Base-by-base conservation (phyloP, 2,797 vertebrate genomes). In the Benthosema pterotum region DNA sequence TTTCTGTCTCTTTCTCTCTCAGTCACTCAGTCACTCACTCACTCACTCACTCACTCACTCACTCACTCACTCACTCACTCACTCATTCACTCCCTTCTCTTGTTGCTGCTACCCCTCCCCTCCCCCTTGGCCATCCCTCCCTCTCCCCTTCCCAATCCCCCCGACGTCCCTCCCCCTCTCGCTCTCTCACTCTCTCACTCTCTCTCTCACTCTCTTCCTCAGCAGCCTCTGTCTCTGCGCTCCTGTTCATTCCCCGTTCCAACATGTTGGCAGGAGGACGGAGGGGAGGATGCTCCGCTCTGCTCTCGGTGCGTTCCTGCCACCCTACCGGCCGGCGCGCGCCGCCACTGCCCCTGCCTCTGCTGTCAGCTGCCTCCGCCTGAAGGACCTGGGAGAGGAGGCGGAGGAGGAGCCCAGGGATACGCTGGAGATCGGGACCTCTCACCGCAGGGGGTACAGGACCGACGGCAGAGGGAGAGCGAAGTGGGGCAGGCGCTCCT, bases 191-290 rank as follows among this genome's bases (percentile, higher is more conserved):
- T 46, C 18, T 11, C 56, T 47, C 56, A 11, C 18, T 47, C 56
- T 17, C 56, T 47, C 8, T n/a, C 45, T 28, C 43, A 8, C 4
- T 17, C 22, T 42, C 14, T 38, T 66, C 53, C 19, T 38, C 71
- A 88, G 86, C 72, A 86, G 86, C 81, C 74, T 86, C 79, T 70
- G 77, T 80, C 79, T 84, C 74, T 68, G 71, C 52, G 52, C 80
- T 84, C 72, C 80, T 59, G 78, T 81, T 87, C 87, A 90, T 87
- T 89, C 87, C 82, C 81, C 81, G 71, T 82, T 87, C 78, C 88
- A 91, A 90, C 88, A 91, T 91, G 89, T 88, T 91, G 87, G 85
- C 85, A 86, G 85, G 75, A 84, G 86, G 84, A 87, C 79, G 71
- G 61, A 49, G 74, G 75, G 69, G 84, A 89, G 85, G 86, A 91